phyloP scores from a whole-genome alignment of 2,888 invertebrate species.

The Lysandra bellargus region DNA sequence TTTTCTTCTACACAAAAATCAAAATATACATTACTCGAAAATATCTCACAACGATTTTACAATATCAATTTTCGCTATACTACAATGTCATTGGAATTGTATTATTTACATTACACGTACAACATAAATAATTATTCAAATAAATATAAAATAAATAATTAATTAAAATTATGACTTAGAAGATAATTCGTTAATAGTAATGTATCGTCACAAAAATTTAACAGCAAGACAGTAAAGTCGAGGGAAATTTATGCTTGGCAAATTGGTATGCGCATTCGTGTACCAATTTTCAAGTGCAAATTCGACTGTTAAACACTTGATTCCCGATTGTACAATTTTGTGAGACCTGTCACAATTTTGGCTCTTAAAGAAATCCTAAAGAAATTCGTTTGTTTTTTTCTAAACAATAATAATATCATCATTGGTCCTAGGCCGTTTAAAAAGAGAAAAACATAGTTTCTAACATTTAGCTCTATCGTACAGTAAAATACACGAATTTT shows the following conservation, averaged over 20 bases:
- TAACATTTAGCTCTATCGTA: background rate
- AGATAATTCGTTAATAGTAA: background rate
- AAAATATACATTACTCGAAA: conserved; percentile 10
- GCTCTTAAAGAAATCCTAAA: background rate
- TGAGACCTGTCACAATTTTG: background rate
- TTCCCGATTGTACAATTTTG: background rate
- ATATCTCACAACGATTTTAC: background rate
- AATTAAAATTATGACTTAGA: conserved; percentile 16
- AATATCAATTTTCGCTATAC: background rate
- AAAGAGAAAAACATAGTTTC: background rate
- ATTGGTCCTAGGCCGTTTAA: conserved; percentile 2
- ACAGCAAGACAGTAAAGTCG: background rate
- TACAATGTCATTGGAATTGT: background rate
- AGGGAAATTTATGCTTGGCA: background rate
- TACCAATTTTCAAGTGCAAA: background rate
- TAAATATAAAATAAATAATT: conserved; percentile 25
- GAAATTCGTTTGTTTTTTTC: background rate
- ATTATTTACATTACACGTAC: conserved; percentile 2
- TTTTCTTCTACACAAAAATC: background rate
- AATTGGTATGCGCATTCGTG: background rate
- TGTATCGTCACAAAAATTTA: conserved; percentile 10
- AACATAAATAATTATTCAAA: background rate
- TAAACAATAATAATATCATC: background rate
- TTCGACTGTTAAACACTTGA: background rate
- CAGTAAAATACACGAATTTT: background rate